Evolutionary conservation across 2,888 invertebrate species (phyloP).

Genomic region (Oscheius sp.): DNA sequence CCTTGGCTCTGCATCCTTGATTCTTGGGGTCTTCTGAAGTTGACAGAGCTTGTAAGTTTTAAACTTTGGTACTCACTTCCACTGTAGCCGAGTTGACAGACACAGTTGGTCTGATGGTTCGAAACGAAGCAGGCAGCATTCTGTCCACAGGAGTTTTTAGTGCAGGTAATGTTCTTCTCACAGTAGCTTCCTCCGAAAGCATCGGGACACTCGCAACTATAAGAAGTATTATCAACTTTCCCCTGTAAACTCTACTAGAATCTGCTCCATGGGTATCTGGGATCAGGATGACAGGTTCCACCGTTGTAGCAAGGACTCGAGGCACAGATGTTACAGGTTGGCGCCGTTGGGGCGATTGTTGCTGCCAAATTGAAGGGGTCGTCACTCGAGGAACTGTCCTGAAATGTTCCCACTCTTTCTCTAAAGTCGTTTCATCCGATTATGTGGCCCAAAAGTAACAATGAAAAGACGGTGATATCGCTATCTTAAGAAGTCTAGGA

Average conservation of each 20-base stretch:
- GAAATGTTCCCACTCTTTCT: not conserved
- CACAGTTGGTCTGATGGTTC: slow-evolving; percentile 62
- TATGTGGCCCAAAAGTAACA: no score
- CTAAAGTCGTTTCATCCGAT: no score
- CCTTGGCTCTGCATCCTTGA: slow-evolving; percentile 32
- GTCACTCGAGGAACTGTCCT: not conserved
- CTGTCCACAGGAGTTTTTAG: slow-evolving; percentile 51
- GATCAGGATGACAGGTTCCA: slow-evolving; percentile 53
- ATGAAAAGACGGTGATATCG: no score
- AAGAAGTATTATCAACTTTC: not conserved
- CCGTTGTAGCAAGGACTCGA: slow-evolving; percentile 54
- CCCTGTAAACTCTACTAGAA: slow-evolving; percentile 42
- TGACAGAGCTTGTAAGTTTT: not conserved
- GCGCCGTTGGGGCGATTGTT: slow-evolving; percentile 28
- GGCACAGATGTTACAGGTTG: slow-evolving; percentile 44
- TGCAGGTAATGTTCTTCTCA: slow-evolving; percentile 73
- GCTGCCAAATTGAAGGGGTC: slow-evolving; percentile 4
- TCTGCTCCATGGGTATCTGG: slow-evolving; percentile 44
- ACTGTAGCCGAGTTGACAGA: slow-evolving; percentile 61
- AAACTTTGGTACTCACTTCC: slow-evolving; percentile 34
- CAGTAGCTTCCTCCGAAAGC: slow-evolving; percentile 84
- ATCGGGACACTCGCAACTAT: slow-evolving; percentile 74
- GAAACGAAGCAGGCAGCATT: slow-evolving; percentile 60
- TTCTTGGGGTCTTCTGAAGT: slow-evolving; percentile 41
- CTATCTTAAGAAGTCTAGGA: no score